Evolutionary conservation across 2,797 vertebrate genomes (phyloP).

Genomic region (Schizopygopsis pylzovi): DNA sequence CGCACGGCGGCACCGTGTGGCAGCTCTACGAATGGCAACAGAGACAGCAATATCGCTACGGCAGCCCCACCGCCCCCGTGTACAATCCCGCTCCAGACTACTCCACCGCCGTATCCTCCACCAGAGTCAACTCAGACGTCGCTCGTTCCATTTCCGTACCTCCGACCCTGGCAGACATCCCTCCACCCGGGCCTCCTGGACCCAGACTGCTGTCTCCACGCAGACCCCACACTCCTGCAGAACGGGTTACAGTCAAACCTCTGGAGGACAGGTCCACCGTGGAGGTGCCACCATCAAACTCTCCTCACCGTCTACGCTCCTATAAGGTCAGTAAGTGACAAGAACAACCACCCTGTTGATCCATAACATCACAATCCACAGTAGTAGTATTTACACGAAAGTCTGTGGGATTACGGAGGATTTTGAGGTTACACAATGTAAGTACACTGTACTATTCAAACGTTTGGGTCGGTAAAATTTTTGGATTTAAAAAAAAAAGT

Average conservation of each 20-base stretch:
- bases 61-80: constrained; percentile 90
- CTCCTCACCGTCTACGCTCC: constrained; percentile 83
- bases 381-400: not conserved
- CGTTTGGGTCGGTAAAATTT: not conserved
- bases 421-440: not conserved
- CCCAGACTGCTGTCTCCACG: constrained; percentile 73
- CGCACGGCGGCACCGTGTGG: constrained; percentile 83
- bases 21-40: constrained; percentile 98
- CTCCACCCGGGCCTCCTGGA: constrained; percentile 75
- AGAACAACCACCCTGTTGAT: not conserved
- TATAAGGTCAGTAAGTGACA: constrained; percentile 82
- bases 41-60: constrained; percentile 92
- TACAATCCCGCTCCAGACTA: constrained; percentile 85
- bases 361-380: not conserved
- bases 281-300: constrained; percentile 80
- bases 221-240: constrained; percentile 90
- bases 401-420: not conserved
- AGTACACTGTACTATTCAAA: not conserved
- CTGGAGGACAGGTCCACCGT: constrained; percentile 74
- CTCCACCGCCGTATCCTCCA: constrained; percentile 82
- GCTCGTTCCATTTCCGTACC: constrained; percentile 92
- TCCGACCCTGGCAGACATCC: constrained; percentile 87
- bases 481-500: not conserved
- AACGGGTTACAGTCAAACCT: constrained; percentile 87
- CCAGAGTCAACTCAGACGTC: constrained; percentile 79